phyloP scores from a whole-genome alignment of 2,113 vertebrate genomes.

The Scophthalmus maximus region DNA sequence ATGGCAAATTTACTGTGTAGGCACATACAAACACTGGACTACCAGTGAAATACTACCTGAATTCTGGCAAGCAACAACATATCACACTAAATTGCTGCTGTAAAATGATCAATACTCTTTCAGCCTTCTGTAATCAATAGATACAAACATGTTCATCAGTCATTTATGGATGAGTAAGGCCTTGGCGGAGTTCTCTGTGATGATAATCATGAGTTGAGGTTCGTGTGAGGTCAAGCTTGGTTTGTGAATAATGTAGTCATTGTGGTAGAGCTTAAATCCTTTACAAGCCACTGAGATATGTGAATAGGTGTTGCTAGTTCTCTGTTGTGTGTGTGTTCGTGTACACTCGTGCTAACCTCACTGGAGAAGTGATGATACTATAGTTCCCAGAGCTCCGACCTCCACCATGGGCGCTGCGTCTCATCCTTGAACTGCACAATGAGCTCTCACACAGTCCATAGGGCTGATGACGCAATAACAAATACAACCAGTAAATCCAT shows the following conservation, averaged over 20 bases:
- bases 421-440: constrained; percentile 15
- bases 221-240: neutral
- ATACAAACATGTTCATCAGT: neutral
- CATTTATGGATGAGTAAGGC: neutral
- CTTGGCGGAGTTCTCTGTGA: neutral
- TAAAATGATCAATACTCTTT: neutral
- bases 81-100: neutral
- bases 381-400: constrained; percentile 41
- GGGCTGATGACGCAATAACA: constrained; percentile 40
- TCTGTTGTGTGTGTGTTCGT: constrained; percentile 3
- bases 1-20: neutral
- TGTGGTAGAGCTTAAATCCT: too few species aligned
- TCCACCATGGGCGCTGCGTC: constrained; percentile 33
- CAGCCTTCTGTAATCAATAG: neutral
- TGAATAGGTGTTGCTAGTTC: constrained; percentile 1
- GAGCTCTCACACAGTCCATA: constrained; percentile 26
- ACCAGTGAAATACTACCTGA: too few species aligned
- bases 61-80: neutral
- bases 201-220: neutral
- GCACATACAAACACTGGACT: neutral
- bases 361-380: constrained; percentile 25
- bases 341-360: constrained; percentile 5
- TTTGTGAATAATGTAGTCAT: constrained; percentile 18
- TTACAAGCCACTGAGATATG: constrained; percentile 1
- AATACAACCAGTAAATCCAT: neutral